These are phyloP conservation scores for Mus musculus DNA, from an alignment of 2,113 vertebrate genomes.

Conservation along the genomic window DNA sequence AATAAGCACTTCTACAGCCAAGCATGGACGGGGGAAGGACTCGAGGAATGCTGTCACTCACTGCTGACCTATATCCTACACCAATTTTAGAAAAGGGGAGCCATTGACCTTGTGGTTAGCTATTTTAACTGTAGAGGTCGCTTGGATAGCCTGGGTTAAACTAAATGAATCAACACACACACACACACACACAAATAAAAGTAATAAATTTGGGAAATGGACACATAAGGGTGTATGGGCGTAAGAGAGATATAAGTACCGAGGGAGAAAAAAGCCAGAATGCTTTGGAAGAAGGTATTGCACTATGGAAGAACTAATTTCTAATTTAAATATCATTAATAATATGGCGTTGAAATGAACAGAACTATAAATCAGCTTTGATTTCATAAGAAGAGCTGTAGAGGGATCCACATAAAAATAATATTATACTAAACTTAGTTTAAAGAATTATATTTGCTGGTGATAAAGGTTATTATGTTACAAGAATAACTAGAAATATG, in stretches of 20 bases:
- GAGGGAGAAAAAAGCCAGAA: background rate
- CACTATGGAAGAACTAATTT: background rate
- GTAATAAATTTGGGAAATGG: background rate
- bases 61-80: background rate
- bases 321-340: background rate
- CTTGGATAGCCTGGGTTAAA: no score
- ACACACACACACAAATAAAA: no score
- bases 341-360: background rate
- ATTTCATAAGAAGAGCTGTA: background rate
- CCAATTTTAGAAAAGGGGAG: no score
- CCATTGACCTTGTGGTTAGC: background rate
- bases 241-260: no score
- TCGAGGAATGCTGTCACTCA: background rate
- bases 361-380: slow-evolving; percentile 5
- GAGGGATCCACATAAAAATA: background rate
- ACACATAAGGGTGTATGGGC: no score
- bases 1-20: background rate
- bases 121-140: background rate
- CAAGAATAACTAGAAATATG: background rate
- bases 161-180: background rate
- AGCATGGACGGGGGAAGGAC: background rate
- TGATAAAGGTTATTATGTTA: background rate
- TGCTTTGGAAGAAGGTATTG: no score
- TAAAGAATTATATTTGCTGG: background rate
- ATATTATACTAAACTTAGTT: background rate